Evolutionary conservation across 2,888 invertebrate genomes (phyloP).

Genomic region (Julus scanicus): DNA sequence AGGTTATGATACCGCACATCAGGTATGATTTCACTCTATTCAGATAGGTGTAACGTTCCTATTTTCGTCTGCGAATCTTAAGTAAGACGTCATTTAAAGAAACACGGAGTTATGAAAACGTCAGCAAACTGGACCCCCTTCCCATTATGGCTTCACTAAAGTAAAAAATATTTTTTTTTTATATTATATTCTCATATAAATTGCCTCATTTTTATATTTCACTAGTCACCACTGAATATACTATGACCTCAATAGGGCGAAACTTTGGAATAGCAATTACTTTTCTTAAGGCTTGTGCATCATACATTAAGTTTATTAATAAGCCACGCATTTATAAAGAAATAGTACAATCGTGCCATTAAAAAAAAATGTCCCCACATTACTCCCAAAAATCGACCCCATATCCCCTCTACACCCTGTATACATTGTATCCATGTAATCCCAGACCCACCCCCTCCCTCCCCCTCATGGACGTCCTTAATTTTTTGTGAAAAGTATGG

Average conservation of each 20-base stretch:
- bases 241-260: neutral
- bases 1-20: conserved; percentile 24
- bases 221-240: neutral
- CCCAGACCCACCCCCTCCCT: too few relatives aligned
- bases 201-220: conserved; percentile 27
- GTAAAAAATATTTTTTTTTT: neutral
- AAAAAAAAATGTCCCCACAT: too few relatives aligned
- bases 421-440: too few relatives aligned
- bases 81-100: neutral
- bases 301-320: neutral
- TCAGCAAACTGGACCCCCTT: neutral
- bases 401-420: too few relatives aligned
- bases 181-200: conserved; percentile 4
- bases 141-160: conserved; percentile 1
- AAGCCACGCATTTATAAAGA: neutral
- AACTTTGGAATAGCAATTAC: neutral
- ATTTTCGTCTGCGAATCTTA: neutral
- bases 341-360: too few relatives aligned
- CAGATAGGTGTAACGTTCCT: neutral
- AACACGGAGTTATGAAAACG: neutral
- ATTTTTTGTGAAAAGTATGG: too few relatives aligned
- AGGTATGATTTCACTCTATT: conserved; percentile 6
- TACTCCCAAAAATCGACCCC: too few relatives aligned
- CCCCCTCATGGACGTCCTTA: too few relatives aligned
- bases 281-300: neutral